Evolutionary conservation across 2,113 vertebrate genomes (phyloP).

Genomic region (Lepus americanus): DNA sequence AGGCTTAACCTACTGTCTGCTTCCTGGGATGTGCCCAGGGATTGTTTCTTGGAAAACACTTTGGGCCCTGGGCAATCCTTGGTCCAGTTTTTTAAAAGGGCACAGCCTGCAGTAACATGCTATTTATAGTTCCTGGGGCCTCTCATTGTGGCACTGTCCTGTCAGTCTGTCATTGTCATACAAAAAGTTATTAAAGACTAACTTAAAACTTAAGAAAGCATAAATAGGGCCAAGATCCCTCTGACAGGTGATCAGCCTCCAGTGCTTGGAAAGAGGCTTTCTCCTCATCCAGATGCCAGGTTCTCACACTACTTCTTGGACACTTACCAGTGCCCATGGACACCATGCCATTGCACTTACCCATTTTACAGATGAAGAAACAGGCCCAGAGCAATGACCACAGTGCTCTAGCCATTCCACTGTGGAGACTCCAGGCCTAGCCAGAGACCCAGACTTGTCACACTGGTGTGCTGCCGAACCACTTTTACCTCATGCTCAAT

Average conservation of each 20-base stretch:
- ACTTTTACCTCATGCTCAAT: background rate
- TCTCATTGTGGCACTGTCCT: background rate
- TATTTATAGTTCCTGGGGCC: background rate
- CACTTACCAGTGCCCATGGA: background rate
- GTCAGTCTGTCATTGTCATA: background rate
- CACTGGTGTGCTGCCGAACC: background rate
- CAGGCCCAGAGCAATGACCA: background rate
- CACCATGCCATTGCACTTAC: background rate
- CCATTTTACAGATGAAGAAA: conserved; percentile 5
- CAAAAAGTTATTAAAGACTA: conserved; percentile 6
- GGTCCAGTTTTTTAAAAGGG: background rate
- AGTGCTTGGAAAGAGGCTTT: background rate
- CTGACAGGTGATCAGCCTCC: background rate
- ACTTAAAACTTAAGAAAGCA: conserved; percentile 24
- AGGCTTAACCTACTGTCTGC: background rate
- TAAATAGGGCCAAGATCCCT: background rate
- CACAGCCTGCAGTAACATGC: background rate
- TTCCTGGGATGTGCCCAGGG: background rate
- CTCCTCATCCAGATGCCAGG: background rate
- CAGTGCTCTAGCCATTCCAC: background rate
- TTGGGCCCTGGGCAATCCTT: background rate
- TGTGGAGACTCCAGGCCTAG: background rate
- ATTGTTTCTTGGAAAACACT: background rate
- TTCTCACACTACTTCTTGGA: background rate
- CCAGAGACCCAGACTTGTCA: background rate